These are phyloP conservation scores for Otolemur garnettii DNA, from an alignment of 2,113 vertebrate genomes.

Conservation along the genomic window DNA sequence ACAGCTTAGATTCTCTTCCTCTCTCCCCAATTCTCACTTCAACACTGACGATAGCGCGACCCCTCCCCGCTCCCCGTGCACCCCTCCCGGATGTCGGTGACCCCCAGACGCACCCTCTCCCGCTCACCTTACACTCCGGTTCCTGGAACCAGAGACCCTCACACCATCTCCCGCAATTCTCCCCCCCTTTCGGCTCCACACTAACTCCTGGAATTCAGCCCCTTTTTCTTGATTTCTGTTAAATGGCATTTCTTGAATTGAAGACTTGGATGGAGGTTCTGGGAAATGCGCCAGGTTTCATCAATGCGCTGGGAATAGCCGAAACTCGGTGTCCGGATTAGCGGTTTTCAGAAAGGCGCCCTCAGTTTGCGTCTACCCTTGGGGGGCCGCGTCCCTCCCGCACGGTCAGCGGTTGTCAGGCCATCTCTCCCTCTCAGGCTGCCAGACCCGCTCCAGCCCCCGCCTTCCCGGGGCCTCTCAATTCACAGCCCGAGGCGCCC, in stretches of 20 bases:
- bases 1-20: no score
- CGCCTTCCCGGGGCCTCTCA: no score
- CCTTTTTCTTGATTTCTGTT: background rate
- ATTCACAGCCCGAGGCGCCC: background rate
- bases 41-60: no score
- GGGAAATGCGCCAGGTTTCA: background rate
- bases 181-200: background rate
- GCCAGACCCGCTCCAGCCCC: no score
- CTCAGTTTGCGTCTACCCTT: background rate
- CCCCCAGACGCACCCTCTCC: background rate
- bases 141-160: background rate
- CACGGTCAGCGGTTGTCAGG: no score
- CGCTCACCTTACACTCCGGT: background rate
- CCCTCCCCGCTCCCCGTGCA: no score
- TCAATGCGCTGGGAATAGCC: background rate
- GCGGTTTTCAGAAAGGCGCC: background rate
- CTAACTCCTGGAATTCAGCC: background rate
- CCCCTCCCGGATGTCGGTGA: no score
- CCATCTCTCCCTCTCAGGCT: background rate
- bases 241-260: background rate
- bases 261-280: background rate
- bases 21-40: no score
- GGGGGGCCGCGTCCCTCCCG: no score
- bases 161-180: background rate
- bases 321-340: background rate